These are phyloP conservation scores for Pristis pectinata DNA, from an alignment of 2,797 vertebrate genomes.

Conservation along the genomic window DNA sequence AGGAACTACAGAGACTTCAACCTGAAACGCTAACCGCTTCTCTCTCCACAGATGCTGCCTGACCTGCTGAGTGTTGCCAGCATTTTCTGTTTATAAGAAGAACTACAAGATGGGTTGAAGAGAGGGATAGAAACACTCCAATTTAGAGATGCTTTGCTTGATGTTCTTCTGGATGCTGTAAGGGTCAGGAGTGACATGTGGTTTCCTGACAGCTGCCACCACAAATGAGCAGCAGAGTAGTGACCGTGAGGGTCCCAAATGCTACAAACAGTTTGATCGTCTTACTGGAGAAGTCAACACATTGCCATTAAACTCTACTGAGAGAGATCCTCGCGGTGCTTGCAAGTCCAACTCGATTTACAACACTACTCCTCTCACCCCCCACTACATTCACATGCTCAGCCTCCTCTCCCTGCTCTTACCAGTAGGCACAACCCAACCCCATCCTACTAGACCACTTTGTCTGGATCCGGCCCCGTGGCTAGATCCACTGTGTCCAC, in stretches of 20 bases:
- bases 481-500: too few species aligned
- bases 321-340: too few species aligned
- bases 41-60: too few species aligned
- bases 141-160: not conserved
- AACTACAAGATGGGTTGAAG: not conserved
- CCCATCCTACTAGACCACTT: not conserved
- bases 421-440: not conserved
- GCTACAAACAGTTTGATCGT: too few species aligned
- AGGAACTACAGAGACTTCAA: not conserved
- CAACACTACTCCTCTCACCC: too few species aligned
- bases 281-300: not conserved
- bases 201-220: not conserved
- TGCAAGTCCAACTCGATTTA: too few species aligned
- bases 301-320: too few species aligned
- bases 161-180: fast-evolving
- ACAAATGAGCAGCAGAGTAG: not conserved
- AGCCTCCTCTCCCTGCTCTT: not conserved
- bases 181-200: not conserved
- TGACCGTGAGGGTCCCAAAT: not conserved
- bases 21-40: too few species aligned
- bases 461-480: too few species aligned
- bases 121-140: not conserved
- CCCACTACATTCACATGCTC: too few species aligned
- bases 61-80: too few species aligned
- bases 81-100: too few species aligned